phyloP scores from a whole-genome alignment of 64 coral and sea anemone genomes.

The Pachyseris speciosa region DNA sequence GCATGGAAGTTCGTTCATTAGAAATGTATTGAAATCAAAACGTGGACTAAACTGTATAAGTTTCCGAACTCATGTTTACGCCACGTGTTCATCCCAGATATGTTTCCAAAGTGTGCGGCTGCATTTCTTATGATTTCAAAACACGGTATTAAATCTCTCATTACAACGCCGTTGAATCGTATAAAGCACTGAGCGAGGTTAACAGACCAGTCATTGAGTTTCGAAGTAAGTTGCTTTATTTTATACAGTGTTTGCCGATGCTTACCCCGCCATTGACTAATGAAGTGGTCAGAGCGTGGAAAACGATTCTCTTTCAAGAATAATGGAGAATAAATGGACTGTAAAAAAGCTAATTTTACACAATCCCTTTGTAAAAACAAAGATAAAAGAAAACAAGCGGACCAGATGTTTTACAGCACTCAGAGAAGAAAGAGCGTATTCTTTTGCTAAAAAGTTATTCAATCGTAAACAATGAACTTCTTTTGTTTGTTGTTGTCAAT shows the following conservation, averaged over 20 bases:
- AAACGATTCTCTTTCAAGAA: slow-evolving; percentile 16
- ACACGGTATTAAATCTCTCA: background rate
- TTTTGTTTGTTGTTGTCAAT: slow-evolving; percentile 23
- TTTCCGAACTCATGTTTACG: background rate
- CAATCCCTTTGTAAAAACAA: background rate
- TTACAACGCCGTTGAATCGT: background rate
- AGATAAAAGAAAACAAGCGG: background rate
- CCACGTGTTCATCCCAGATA: background rate
- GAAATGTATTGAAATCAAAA: background rate
- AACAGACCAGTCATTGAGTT: no score
- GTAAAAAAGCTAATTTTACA: background rate
- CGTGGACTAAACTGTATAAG: background rate
- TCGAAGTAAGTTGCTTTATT: background rate
- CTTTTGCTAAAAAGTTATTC: background rate
- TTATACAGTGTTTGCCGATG: background rate
- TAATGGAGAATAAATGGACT: slow-evolving; percentile 13
- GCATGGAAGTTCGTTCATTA: background rate
- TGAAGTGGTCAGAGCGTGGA: background rate
- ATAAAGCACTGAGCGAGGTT: no score
- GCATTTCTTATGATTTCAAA: background rate
- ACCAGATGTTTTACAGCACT: background rate
- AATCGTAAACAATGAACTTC: background rate
- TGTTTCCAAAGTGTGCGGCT: slow-evolving; percentile 18
- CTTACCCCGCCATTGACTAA: background rate
- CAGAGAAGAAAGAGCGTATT: background rate